Percentiles rank a stretch among this genome's conserved stretches.
Conservation (phyloP, 1,140 invertebrate genomes). For the Grapholita molesta region DNA sequence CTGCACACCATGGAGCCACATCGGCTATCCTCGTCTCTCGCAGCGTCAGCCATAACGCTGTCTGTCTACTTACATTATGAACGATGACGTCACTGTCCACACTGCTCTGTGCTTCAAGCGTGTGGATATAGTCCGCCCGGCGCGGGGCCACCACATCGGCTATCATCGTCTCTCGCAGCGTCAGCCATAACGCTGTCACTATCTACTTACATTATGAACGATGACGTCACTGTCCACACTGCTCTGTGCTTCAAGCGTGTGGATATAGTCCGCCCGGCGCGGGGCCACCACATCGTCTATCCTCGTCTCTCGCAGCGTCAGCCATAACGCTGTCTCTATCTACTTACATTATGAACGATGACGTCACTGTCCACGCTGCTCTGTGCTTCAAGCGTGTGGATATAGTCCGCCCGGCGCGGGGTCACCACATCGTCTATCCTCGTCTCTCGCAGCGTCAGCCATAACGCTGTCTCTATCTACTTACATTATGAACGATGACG, state of each 20-base stretch:
- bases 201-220: slow-evolving; percentile 49
- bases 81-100: slow-evolving; percentile 73
- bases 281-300: slow-evolving; percentile 69
- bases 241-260: slow-evolving; percentile 71
- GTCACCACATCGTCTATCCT: slow-evolving; percentile 67
- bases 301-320: slow-evolving; percentile 60
- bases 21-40: too few species aligned
- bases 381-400: slow-evolving; percentile 70
- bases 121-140: slow-evolving; percentile 65
- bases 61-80: slow-evolving; percentile 62
- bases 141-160: slow-evolving; percentile 62
- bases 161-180: slow-evolving; percentile 63
- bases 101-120: slow-evolving; percentile 72
- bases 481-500: slow-evolving; percentile 73
- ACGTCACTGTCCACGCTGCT: slow-evolving; percentile 76
- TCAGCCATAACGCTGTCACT: too few species aligned
- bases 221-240: slow-evolving; percentile 75
- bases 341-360: slow-evolving; percentile 73
- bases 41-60: too few species aligned
- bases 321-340: slow-evolving; percentile 56
- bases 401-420: slow-evolving; percentile 62
- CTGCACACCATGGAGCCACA: too few species aligned
- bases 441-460: slow-evolving; percentile 59
- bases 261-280: slow-evolving; percentile 63
- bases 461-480: slow-evolving; percentile 58